Evolutionary conservation across 2,888 invertebrate genomes (phyloP).

Genomic region (Xestia xanthographa): DNA sequence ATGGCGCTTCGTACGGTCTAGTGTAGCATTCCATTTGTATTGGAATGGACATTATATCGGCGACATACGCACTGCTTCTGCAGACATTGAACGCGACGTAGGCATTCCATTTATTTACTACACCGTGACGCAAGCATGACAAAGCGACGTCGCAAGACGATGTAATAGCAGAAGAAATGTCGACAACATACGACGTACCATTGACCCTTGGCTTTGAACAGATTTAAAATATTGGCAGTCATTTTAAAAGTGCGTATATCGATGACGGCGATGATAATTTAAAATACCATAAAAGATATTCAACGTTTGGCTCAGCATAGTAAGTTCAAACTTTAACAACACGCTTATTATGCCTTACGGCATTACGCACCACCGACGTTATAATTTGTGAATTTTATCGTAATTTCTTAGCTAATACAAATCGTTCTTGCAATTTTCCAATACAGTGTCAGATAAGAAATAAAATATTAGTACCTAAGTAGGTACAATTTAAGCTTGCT

Average conservation of each 20-base stretch:
- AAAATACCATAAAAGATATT: background rate
- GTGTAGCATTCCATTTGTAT: constrained; percentile 24
- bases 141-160: constrained; percentile 7
- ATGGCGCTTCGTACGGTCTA: constrained; percentile 30
- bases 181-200: constrained; percentile 13
- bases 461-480: background rate
- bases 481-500: constrained; percentile 6
- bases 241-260: constrained; percentile 15
- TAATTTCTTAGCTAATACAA: background rate
- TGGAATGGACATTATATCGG: background rate
- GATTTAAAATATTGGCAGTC: constrained; percentile 17
- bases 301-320: background rate
- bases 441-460: background rate
- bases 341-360: background rate
- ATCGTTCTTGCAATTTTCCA: background rate
- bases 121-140: constrained; percentile 35
- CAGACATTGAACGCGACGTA: constrained; percentile 19
- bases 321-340: background rate
- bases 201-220: constrained; percentile 28
- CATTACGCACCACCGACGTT: background rate
- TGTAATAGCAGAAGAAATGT: constrained; percentile 29
- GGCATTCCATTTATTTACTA: constrained; percentile 32
- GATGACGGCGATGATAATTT: background rate
- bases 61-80: constrained; percentile 15
- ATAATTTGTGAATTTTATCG: background rate